Base-by-base conservation (phyloP, 2,113 vertebrate species). In the Coturnix japonica region DNA sequence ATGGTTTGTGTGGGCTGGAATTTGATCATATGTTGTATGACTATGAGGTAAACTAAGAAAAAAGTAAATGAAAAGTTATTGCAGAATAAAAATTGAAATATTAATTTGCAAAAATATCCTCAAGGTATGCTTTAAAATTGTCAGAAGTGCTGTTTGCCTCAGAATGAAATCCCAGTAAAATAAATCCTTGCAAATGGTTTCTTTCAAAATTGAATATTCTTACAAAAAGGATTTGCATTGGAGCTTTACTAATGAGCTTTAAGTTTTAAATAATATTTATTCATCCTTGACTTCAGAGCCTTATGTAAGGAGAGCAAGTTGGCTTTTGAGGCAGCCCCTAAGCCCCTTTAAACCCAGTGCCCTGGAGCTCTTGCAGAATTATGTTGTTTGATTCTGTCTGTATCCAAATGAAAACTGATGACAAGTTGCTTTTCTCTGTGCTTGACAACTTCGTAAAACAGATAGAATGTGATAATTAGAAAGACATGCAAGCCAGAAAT, bases 11-110 rank as follows among this genome's bases (percentile, higher is more conserved):
- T 83, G 90, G 81, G 71, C 14, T 82, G 31, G 15, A 67, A 85
- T 91, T 91, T 87, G 51, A 76, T 85, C 56, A 75, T 73, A 87
- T 81, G 49, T 87, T 85, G 73, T 43, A 76, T 61, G 59, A 88
- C 6, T 69, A 93, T 57, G 60, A 85, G 46, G 43, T 63, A 91
- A 91, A 89, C 5, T 44, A 67, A 51, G 39, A 64, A 92, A 84
- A 79, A 70, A 81, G n/a, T 47, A 89, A 63, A 79, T 28, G 1
- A 75, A 87, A 81, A 92, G 17, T 82, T 85, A 73, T 76, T 54
- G 89, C 39, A 82, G 21, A 92, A 79, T 77, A 87, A 85, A 93
- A 92, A 49, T 23, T 66, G 20, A 87, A 81, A 82, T 85, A 91
- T 80, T 85, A 85, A 73, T 77, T 77, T 67, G 14, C 54, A 35